phyloP scores from a whole-genome alignment of 2,113 vertebrate genomes.

The Catagonus wagneri region DNA sequence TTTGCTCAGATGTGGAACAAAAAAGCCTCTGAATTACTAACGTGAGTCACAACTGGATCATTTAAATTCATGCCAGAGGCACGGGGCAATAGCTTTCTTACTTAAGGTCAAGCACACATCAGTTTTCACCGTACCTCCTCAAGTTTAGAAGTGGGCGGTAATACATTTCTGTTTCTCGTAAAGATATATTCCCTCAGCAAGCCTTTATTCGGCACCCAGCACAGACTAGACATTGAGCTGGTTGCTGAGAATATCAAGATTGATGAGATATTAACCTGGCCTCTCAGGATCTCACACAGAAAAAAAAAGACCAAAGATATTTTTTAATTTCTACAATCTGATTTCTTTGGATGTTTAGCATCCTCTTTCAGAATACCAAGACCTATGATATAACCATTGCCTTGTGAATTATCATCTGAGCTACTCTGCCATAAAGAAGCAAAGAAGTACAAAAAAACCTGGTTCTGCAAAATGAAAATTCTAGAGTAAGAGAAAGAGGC shows the following conservation, averaged over 20 bases:
- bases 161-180: background rate
- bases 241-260: background rate
- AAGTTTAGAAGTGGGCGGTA: background rate
- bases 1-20: background rate
- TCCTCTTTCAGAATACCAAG: constrained; percentile 32
- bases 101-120: background rate
- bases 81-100: background rate
- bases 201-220: background rate
- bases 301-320: background rate
- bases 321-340: constrained; percentile 4
- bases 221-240: background rate
- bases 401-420: background rate
- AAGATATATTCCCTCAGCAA: constrained; percentile 21
- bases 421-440: constrained; percentile 29
- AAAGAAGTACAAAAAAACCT: background rate
- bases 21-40: background rate
- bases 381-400: background rate
- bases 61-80: constrained; percentile 38
- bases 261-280: background rate
- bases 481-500: background rate
- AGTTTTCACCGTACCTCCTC: background rate
- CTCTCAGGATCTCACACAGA: background rate
- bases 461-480: background rate
- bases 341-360: constrained; percentile 43
- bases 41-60: background rate